Evolutionary conservation across 1,140 invertebrate species (phyloP).

Genomic region (Drosophila sp.): DNA sequence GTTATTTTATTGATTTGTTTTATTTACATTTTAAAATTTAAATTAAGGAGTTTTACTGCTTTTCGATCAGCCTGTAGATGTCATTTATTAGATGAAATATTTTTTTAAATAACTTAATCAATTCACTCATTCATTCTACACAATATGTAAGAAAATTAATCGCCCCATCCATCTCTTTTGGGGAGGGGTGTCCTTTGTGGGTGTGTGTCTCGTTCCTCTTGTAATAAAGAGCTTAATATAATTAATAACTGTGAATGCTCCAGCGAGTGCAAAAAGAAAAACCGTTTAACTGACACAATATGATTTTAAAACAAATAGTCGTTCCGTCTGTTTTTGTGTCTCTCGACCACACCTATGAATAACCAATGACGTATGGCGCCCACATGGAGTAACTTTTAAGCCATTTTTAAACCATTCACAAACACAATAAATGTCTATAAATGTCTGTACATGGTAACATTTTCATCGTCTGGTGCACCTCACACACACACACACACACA

Average conservation of each 20-base stretch:
- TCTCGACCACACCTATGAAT: not conserved
- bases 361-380: not conserved
- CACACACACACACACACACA: constrained; percentile 10
- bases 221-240: constrained; percentile 58
- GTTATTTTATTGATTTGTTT: not conserved
- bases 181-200: not conserved
- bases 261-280: constrained; percentile 32
- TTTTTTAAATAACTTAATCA: too few species aligned
- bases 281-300: constrained; percentile 45
- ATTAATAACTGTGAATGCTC: constrained; percentile 42
- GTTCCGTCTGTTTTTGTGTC: not conserved
- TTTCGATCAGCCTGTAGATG: too few species aligned
- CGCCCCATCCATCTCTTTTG: too few species aligned
- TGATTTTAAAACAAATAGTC: constrained; percentile 46
- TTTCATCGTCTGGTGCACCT: constrained; percentile 61
- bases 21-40: not conserved
- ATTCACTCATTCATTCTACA: too few species aligned
- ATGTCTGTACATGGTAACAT: constrained; percentile 13
- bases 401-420: constrained; percentile 39
- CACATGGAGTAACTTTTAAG: not conserved
- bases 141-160: too few species aligned
- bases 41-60: too few species aligned
- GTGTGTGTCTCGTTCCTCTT: constrained; percentile 6
- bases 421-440: constrained; percentile 43
- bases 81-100: too few species aligned